Evolutionary conservation across 2,888 invertebrate genomes (phyloP).

Genomic region (Coecobrya sp.): DNA sequence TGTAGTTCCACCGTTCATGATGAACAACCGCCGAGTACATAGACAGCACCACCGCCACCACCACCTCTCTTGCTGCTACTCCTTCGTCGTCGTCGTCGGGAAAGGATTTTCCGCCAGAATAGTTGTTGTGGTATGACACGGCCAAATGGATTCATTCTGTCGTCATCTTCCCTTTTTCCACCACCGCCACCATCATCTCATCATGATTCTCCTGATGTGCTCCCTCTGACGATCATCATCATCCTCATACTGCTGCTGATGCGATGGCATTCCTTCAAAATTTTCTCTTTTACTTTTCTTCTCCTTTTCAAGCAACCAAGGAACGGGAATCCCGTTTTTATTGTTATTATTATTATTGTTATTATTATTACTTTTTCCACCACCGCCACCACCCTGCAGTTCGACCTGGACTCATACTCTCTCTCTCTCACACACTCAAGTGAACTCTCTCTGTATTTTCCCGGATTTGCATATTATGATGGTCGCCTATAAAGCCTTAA

Average conservation of each 20-base stretch:
- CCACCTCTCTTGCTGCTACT: not conserved
- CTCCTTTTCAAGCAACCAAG: not conserved
- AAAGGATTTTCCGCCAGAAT: conserved; percentile 36
- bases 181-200: not conserved
- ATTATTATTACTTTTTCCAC: not conserved
- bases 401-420: conserved; percentile 19
- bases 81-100: too few relatives aligned
- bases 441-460: not conserved
- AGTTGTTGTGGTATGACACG: conserved; percentile 35
- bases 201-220: not conserved
- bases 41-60: conserved; percentile 10
- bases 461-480: conserved; percentile 16
- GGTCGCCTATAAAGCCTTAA: conserved; percentile 4
- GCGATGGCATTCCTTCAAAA: conserved; percentile 48
- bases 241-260: not conserved
- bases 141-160: conserved; percentile 65
- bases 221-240: not conserved
- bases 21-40: not conserved
- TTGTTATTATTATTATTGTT: conserved; percentile 47
- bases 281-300: not conserved
- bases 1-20: not conserved
- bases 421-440: not conserved
- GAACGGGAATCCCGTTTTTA: conserved; percentile 13
- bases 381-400: not conserved
- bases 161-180: conserved; percentile 2